Conservation (phyloP, 1,140 invertebrate species). For the Tribolium castaneum region DNA sequence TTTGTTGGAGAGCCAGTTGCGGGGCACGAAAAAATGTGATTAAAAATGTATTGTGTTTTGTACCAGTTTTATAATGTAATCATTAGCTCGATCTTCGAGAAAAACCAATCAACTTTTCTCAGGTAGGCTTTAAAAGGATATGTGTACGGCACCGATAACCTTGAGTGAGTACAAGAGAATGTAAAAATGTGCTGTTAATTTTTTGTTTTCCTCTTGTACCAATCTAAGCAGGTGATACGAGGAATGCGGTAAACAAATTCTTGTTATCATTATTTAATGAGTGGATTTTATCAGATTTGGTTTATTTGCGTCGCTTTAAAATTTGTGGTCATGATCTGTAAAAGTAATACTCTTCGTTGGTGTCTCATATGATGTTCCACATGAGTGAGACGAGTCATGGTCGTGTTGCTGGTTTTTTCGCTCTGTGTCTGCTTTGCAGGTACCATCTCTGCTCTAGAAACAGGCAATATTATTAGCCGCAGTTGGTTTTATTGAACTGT, state of each 20-base stretch:
- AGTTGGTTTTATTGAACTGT: conserved; percentile 38
- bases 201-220: neutral
- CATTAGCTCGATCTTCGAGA: neutral
- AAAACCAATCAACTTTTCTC: neutral
- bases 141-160: neutral
- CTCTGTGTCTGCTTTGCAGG: conserved; percentile 2
- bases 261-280: neutral
- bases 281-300: neutral
- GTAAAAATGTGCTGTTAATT: neutral
- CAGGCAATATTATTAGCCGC: conserved; percentile 31
- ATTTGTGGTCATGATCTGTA: neutral
- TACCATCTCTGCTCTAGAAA: conserved; percentile 31
- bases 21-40: neutral
- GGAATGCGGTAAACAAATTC: neutral
- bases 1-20: neutral
- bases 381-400: neutral
- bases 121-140: neutral
- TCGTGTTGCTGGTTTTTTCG: neutral
- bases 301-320: neutral
- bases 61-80: neutral
- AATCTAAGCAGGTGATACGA: neutral
- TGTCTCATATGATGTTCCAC: neutral
- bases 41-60: neutral
- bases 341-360: neutral
- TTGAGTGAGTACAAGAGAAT: neutral